phyloP scores from a whole-genome alignment of 2,797 vertebrate species.

The Scolopax rusticola region DNA sequence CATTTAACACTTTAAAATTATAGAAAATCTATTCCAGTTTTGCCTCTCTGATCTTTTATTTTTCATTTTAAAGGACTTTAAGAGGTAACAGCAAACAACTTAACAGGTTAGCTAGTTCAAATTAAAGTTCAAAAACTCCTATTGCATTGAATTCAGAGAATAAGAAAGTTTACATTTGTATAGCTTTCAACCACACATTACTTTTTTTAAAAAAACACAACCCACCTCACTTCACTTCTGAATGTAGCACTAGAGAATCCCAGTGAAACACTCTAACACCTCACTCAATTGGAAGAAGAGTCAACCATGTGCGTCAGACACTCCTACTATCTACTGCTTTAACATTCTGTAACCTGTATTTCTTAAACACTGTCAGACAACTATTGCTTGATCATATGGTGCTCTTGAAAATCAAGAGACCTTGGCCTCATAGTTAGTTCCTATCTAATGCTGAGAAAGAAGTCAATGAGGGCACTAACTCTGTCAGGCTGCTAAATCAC shows the following conservation, averaged over 20 bases:
- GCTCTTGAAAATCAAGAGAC: background rate
- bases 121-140: background rate
- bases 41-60: background rate
- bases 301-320: rapidly evolving
- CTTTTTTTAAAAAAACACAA: background rate
- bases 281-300: background rate
- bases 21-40: background rate
- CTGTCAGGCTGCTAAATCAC: background rate
- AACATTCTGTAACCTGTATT: background rate
- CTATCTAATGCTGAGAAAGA: background rate
- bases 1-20: background rate
- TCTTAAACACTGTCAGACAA: background rate
- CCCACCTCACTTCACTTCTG: background rate
- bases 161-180: background rate
- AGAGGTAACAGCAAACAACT: background rate
- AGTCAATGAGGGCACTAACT: background rate
- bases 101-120: background rate
- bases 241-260: background rate
- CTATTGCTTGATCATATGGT: background rate
- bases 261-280: background rate
- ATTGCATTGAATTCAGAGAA: background rate
- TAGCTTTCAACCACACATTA: background rate
- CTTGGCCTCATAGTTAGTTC: background rate
- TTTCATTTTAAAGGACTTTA: background rate
- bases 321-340: background rate